Evolutionary conservation across 2,113 vertebrate genomes (phyloP).

Genomic region (Chaetodon auriga): DNA sequence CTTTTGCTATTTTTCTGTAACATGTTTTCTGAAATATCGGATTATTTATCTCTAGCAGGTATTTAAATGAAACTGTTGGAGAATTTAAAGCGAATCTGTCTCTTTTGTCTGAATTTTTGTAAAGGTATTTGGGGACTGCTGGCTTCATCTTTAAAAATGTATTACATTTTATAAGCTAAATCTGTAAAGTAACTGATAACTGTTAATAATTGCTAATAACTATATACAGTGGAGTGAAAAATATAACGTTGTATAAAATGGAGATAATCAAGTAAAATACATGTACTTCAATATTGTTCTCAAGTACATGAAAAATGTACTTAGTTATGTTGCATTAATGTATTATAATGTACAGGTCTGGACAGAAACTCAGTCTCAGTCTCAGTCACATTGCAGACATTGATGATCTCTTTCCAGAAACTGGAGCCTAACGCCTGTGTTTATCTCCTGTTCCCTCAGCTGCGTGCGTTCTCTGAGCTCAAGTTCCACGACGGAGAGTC

Average conservation of each 20-base stretch:
- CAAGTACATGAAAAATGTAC: background rate
- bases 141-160: background rate
- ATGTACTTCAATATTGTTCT: background rate
- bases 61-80: background rate
- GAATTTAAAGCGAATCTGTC: background rate
- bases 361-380: background rate
- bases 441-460: constrained; percentile 60
- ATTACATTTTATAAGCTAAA: background rate
- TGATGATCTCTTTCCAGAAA: constrained; percentile 2
- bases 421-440: background rate
- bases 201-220: background rate
- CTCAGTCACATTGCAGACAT: background rate
- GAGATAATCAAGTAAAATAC: background rate
- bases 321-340: too few species aligned
- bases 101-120: background rate
- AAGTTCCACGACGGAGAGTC: constrained; percentile 67
- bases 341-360: too few species aligned
- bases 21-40: background rate
- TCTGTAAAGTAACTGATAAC: background rate
- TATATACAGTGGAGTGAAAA: background rate
- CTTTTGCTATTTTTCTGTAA: background rate
- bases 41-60: background rate
- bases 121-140: too few species aligned
- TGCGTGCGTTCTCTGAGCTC: constrained; percentile 77
- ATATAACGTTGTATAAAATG: background rate